Conservation (phyloP, 2,797 vertebrate species). For the Platalea minor region DNA sequence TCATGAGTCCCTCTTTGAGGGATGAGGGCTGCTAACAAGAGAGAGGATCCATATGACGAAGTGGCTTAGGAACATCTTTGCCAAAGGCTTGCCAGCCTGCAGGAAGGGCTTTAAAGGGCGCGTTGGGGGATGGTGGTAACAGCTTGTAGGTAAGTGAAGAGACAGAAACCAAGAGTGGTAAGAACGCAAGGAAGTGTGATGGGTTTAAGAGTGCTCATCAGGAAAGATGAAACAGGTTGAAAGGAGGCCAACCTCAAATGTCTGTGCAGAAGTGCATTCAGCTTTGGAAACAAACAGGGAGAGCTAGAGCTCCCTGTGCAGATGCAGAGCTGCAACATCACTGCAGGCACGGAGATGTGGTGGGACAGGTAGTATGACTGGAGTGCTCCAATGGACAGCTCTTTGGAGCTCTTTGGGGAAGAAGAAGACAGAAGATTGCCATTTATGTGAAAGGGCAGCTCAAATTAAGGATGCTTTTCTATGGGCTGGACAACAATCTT, state of each 20-base stretch:
- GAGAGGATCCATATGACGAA: neutral
- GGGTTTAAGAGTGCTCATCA: neutral
- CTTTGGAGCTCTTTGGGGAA: neutral
- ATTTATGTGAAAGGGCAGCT: neutral
- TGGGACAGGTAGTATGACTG: neutral
- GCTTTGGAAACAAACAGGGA: neutral
- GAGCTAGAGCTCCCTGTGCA: neutral
- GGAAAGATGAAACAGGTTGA: neutral
- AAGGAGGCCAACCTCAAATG: neutral
- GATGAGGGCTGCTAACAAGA: neutral
- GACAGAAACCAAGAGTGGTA: neutral
- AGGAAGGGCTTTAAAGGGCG: neutral
- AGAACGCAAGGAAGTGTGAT: neutral
- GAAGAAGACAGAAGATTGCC: neutral
- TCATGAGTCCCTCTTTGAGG: accelerated
- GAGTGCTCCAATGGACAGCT: neutral
- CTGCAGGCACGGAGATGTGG: neutral
- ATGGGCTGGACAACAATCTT: neutral
- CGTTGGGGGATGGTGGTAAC: neutral
- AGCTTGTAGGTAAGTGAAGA: neutral
- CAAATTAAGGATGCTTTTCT: neutral
- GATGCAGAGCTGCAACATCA: neutral
- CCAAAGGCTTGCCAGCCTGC: neutral
- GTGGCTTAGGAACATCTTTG: neutral
- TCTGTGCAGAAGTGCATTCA: neutral